A percentile compares a stretch with the other conserved stretches of the same genome.
Evolutionary conservation across 2,797 vertebrate genomes (phyloP).

Genomic region (Phoxinus dragarum): DNA sequence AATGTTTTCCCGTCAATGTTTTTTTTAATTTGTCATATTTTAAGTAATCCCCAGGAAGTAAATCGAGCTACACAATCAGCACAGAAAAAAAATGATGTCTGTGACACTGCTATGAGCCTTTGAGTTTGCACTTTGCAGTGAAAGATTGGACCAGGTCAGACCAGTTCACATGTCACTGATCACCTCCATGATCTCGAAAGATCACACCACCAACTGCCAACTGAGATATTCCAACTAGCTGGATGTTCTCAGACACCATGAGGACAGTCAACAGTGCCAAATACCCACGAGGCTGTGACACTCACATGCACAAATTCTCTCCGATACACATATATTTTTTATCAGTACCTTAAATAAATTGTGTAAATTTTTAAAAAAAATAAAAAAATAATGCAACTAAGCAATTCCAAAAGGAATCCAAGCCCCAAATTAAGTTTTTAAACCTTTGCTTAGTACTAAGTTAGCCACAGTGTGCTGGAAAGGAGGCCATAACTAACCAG

Average conservation of each 20-base stretch:
- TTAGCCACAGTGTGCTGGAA: not conserved
- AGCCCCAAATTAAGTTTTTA: not conserved
- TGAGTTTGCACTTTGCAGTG: too few relatives aligned
- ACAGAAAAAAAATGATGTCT: not conserved
- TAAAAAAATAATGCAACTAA: not conserved
- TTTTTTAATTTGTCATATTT: not conserved
- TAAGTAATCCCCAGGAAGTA: not conserved
- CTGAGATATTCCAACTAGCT: slow-evolving; percentile 2
- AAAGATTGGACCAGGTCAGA: not conserved
- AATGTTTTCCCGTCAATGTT: not conserved
- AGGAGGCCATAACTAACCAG: not conserved
- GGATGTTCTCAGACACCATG: not conserved
- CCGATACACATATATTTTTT: too few relatives aligned
- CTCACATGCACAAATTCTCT: not conserved
- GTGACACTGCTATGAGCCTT: not conserved
- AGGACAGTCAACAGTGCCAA: not conserved
- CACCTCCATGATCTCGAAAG: not conserved
- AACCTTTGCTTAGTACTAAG: not conserved
- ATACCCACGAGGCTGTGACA: not conserved
- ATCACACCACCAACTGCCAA: not conserved
- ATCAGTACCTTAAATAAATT: not conserved
- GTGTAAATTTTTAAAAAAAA: not conserved
- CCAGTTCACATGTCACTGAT: slow-evolving; percentile 5
- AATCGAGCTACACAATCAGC: not conserved
- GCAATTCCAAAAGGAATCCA: not conserved